phyloP scores from a whole-genome alignment of 2,888 invertebrate species.

The Cataglyphis albicans region DNA sequence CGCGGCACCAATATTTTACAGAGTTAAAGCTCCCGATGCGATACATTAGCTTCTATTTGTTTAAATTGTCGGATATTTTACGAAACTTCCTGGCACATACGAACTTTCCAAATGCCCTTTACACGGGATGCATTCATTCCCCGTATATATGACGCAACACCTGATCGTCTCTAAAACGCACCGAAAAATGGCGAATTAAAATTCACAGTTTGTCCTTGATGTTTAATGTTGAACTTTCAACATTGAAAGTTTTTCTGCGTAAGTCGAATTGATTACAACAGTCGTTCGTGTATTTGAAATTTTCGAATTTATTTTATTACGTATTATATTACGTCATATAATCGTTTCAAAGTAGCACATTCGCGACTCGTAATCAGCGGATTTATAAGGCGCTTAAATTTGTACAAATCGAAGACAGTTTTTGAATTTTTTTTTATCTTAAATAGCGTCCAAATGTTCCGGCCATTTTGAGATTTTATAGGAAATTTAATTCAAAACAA shows the following conservation, averaged over 20 bases:
- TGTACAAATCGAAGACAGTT: not conserved
- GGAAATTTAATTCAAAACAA: too few species aligned
- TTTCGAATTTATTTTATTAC: slow-evolving; percentile 12
- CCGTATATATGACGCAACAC: not conserved
- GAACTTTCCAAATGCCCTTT: slow-evolving; percentile 18
- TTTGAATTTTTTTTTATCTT: too few species aligned
- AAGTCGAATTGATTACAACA: slow-evolving; percentile 63
- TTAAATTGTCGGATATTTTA: slow-evolving; percentile 5
- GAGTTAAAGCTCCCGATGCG: not conserved
- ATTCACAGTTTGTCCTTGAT: slow-evolving; percentile 49
- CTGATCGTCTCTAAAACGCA: slow-evolving; percentile 11
- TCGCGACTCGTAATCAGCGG: not conserved
- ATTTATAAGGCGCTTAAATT: not conserved
- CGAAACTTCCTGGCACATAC: not conserved
- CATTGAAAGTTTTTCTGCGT: slow-evolving; percentile 49
- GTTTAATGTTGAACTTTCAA: slow-evolving; percentile 33
- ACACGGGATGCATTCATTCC: slow-evolving; percentile 23
- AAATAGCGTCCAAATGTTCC: too few species aligned
- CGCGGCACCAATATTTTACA: slow-evolving; percentile 21
- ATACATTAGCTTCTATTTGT: not conserved
- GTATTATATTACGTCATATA: not conserved
- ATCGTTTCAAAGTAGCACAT: not conserved
- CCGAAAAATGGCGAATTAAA: slow-evolving; percentile 41
- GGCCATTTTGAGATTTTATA: too few species aligned
- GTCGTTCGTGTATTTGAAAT: not conserved